Conservation (phyloP, 2,797 vertebrate genomes). For the Austrolebias charrua region DNA sequence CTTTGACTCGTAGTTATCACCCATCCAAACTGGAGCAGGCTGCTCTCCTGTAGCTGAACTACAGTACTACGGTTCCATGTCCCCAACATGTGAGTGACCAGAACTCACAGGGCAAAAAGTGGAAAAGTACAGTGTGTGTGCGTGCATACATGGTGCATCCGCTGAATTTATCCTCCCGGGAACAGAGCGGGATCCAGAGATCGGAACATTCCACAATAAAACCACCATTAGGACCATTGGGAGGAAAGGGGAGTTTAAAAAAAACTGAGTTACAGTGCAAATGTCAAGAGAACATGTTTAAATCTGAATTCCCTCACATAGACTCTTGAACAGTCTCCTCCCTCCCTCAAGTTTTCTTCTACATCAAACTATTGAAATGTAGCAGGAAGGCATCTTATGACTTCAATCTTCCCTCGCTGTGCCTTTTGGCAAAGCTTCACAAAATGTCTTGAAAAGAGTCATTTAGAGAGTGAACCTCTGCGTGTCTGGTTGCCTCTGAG, state of each 20-base stretch:
- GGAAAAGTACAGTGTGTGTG: constrained; percentile 14
- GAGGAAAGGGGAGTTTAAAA: constrained; percentile 30
- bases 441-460: constrained; percentile 51
- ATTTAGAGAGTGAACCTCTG: constrained; percentile 40
- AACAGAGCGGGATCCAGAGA: constrained; percentile 50
- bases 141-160: constrained; percentile 54
- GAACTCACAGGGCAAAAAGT: constrained; percentile 45
- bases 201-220: constrained; percentile 62
- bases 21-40: constrained; percentile 15
- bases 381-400: constrained; percentile 51
- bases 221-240: constrained; percentile 27
- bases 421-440: constrained; percentile 26
- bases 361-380: constrained; percentile 8
- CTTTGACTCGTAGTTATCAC: neutral
- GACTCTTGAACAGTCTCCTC: constrained; percentile 14
- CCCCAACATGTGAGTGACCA: constrained; percentile 22
- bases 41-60: constrained; percentile 18
- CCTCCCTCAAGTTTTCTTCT: neutral
- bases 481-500: constrained; percentile 41
- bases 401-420: constrained; percentile 25
- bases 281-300: constrained; percentile 46
- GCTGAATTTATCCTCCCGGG: constrained; percentile 54
- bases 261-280: constrained; percentile 52
- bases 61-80: constrained; percentile 7
- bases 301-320: constrained; percentile 15